Percentiles rank a stretch among this genome's conserved stretches.
phyloP scores from a whole-genome alignment of 1,140 invertebrate species.

The Alviniconcha marisindica region DNA sequence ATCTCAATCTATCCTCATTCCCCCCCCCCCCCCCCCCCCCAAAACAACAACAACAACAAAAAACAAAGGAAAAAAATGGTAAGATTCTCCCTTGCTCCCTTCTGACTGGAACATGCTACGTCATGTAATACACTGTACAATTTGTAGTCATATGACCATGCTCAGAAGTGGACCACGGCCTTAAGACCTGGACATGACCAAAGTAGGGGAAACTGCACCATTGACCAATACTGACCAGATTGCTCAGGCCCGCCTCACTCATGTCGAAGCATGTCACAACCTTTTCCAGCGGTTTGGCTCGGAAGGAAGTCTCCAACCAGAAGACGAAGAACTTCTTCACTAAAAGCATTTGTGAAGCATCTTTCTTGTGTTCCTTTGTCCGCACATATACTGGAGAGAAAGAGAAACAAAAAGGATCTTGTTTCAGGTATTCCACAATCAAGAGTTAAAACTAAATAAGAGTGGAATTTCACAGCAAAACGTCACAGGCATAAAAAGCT shows the following conservation, averaged over 20 bases:
- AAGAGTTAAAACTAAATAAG: too few species aligned
- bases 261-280: constrained; percentile 94
- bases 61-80: too few species aligned
- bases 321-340: constrained; percentile 90
- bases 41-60: not conserved
- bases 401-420: not conserved
- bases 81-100: too few species aligned
- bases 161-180: not conserved
- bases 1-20: not conserved
- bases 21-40: not conserved
- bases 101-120: too few species aligned
- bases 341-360: constrained; percentile 81
- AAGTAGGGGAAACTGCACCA: not conserved
- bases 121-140: too few species aligned
- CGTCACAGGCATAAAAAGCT: too few species aligned
- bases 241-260: constrained; percentile 87
- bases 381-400: constrained; percentile 66
- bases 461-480: too few species aligned
- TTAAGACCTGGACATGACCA: not conserved
- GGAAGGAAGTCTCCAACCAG: constrained; percentile 87
- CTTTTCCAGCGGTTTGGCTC: constrained; percentile 85
- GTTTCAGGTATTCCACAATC: too few species aligned
- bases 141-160: too few species aligned
- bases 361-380: constrained; percentile 80
- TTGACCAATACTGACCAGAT: constrained; percentile 84